Evolutionary conservation across 2,888 invertebrate species (phyloP).

Genomic region (Brachycybe producta): DNA sequence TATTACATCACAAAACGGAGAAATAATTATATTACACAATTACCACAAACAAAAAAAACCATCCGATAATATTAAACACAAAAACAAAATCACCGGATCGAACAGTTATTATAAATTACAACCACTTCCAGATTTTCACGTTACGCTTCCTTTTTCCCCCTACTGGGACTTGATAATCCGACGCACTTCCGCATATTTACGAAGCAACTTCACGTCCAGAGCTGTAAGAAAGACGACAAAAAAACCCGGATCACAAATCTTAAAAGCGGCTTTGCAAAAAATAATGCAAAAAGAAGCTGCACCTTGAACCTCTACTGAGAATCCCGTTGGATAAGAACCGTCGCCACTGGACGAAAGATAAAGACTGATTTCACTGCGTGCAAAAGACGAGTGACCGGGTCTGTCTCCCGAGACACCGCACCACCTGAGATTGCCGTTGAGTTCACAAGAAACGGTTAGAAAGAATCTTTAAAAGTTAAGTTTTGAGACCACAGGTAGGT

Average conservation of each 20-base stretch:
- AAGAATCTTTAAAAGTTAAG: not conserved
- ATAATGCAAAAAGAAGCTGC: not conserved
- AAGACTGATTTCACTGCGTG: conserved; percentile 14
- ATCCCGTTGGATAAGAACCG: conserved; percentile 16
- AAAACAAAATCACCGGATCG: no score
- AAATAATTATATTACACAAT: no score
- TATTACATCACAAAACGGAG: no score
- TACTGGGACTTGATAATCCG: conserved; percentile 12
- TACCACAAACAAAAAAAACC: no score
- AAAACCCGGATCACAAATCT: not conserved
- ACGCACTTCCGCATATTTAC: conserved; percentile 16
- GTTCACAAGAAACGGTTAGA: no score
- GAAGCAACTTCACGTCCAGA: conserved; percentile 12
- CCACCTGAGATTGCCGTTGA: conserved; percentile 15
- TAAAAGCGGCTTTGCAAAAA: not conserved
- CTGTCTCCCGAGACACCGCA: conserved; percentile 13
- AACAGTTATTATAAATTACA: no score
- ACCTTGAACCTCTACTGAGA: conserved; percentile 17
- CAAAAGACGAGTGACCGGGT: conserved; percentile 15
- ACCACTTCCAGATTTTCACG: no score
- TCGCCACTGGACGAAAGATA: conserved; percentile 8
- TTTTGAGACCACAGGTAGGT: not conserved
- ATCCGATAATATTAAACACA: no score
- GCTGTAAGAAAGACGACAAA: conserved; percentile 2
- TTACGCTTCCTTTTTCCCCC: no score